These are phyloP conservation scores for Spinus olivaceus DNA, from an alignment of 2,797 vertebrate species.

Conservation along the genomic window DNA sequence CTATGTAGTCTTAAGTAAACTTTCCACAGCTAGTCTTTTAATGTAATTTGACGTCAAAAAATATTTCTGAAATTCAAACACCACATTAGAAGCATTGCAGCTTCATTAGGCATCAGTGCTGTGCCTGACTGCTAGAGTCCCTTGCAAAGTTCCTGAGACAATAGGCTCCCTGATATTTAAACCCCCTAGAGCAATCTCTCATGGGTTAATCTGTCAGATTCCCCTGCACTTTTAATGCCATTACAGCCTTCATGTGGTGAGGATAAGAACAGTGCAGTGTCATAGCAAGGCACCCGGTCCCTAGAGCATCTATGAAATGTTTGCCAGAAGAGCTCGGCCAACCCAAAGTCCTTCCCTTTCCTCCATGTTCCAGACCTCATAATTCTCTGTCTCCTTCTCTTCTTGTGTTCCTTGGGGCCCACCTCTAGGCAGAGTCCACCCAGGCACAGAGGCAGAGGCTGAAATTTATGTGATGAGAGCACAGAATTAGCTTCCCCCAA, in stretches of 20 bases:
- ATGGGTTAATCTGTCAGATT: background rate
- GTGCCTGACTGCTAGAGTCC: fast-evolving
- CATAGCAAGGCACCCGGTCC: background rate
- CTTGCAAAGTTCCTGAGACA: background rate
- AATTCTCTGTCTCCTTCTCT: background rate
- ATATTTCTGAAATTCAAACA: background rate
- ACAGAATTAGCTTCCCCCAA: background rate
- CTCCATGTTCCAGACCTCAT: background rate
- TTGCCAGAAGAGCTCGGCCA: background rate
- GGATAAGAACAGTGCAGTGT: background rate
- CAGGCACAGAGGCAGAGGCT: background rate
- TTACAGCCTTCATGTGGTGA: background rate
- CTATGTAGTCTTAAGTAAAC: background rate
- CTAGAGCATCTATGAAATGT: background rate
- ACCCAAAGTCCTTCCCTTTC: background rate
- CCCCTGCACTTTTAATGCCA: background rate
- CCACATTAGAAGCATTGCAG: background rate
- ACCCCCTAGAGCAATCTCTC: background rate
- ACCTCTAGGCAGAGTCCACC: background rate
- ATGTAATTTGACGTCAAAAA: background rate
- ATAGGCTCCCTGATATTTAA: background rate
- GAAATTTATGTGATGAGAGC: background rate
- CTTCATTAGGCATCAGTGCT: background rate
- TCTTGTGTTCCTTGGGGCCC: background rate
- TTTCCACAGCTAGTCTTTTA: background rate